phyloP scores from a whole-genome alignment of 1,140 invertebrate genomes.

The Eueides isabella region DNA sequence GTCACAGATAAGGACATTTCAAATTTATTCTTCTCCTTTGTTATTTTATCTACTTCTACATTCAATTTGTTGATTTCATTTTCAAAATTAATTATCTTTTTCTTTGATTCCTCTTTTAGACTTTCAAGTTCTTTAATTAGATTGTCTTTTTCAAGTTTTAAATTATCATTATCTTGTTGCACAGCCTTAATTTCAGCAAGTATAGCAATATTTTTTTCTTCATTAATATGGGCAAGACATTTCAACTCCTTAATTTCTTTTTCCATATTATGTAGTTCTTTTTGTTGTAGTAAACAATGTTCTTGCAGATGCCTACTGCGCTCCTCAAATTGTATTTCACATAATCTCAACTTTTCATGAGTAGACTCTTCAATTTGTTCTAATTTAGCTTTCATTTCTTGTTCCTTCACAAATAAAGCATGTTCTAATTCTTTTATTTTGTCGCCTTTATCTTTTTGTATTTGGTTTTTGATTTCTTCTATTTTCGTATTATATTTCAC shows the following conservation, averaged over 20 bases:
- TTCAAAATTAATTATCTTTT: constrained; percentile 66
- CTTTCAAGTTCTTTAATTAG: constrained; percentile 54
- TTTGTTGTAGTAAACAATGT: constrained; percentile 62
- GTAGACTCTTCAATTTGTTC: constrained; percentile 76
- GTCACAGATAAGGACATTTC: constrained; percentile 77
- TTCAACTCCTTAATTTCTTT: constrained; percentile 66
- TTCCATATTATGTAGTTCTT: constrained; percentile 61
- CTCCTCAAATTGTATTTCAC: constrained; percentile 80
- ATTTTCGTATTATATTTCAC: constrained; percentile 61
- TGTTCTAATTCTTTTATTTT: constrained; percentile 61
- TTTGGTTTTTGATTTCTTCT: constrained; percentile 58
- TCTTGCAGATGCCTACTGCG: constrained; percentile 66
- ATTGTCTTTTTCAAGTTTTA: constrained; percentile 53
- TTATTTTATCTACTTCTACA: constrained; percentile 65
- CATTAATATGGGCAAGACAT: constrained; percentile 50
- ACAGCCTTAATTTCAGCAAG: constrained; percentile 57
- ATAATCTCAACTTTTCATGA: constrained; percentile 72
- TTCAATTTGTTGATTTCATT: constrained; percentile 74
- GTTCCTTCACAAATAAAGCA: constrained; percentile 60
- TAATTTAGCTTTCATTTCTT: constrained; percentile 75
- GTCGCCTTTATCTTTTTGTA: constrained; percentile 65
- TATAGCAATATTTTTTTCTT: constrained; percentile 57
- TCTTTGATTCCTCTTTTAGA: constrained; percentile 66
- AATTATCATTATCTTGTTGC: constrained; percentile 55
- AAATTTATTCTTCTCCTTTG: constrained; percentile 76